Evolutionary conservation across 2,888 invertebrate species (phyloP), one percentile per base, ranked within the genome.

Genomic region (Temnothorax unifasciatus): DNA sequence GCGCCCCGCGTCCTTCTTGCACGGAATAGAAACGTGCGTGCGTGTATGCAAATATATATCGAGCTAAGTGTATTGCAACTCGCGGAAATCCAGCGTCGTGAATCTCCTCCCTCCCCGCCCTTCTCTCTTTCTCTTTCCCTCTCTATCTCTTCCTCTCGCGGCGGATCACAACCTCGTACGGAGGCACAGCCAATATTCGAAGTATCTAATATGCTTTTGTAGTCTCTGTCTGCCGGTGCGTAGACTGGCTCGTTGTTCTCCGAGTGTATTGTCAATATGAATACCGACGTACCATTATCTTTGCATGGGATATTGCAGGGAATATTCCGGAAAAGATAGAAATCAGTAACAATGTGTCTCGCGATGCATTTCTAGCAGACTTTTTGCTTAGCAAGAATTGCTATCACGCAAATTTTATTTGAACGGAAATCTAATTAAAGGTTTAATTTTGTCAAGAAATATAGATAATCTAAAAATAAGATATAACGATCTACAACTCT

Each of bases 201-300:
- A 93, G 91, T 92, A 92, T 92, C 90, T 92, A 92, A 93, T 93
- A 93, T 91, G 90, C 90, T 92, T 92, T 92, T 90, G 90, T 91
- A 86, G 77, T 84, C 79, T 84, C 86, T 38, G 74, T 83, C 59
- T 63, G 52, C n/a, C 71, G 21, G 54, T 38, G 57, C 66, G 63
- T 75, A 50, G 85, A 74, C 59, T 69, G 64, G 61, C 50, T 83
- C 63, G 75, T 84, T 73, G 71, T 68, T 84, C 66, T 38, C 69
- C 73, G 74, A 68, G 64, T 86, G 75, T 64, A 84, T 85, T 77
- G 89, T 88, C 90, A 87, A 88, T 89, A 85, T 79, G 76, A 88
- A 85, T 88, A 75, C 52, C 74, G 73, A 81, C 85, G 74, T 66
- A 82, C 74, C 71, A 69, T 66, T 73, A 74, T 74, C 74, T 29